Percentiles rank a stretch among this genome's conserved stretches.
Conservation (phyloP, 2,113 vertebrate species). For the Tragulus kanchil region DNA sequence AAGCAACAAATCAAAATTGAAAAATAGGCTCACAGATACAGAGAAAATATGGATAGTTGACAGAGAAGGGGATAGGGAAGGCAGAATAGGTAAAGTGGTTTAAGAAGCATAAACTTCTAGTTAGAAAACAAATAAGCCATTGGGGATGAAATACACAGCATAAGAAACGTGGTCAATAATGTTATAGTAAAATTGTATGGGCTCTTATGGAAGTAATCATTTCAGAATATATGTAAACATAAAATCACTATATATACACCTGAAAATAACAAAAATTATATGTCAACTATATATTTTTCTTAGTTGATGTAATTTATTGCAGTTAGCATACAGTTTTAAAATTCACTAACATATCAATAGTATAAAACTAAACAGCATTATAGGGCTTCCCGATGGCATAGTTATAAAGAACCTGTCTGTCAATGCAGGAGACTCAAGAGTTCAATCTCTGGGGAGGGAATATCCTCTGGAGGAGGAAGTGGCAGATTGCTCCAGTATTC, state of each 20-base stretch:
- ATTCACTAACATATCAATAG: conserved; percentile 99
- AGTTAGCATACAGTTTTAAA: conserved; percentile 99
- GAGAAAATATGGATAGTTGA: not conserved
- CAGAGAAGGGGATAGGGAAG: not conserved
- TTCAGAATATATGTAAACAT: not conserved
- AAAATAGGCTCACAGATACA: not conserved
- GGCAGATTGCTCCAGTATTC: not conserved
- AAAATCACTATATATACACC: not conserved
- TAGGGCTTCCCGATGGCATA: not conserved
- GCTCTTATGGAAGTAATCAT: not conserved
- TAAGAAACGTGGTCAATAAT: not conserved
- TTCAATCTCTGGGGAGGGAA: not conserved
- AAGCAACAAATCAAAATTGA: not conserved
- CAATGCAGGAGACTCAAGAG: not conserved
- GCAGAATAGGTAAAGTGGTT: not conserved
- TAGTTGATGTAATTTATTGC: conserved; percentile 99
- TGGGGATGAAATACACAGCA: not conserved
- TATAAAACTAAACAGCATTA: conserved; percentile 99
- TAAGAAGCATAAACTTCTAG: not conserved
- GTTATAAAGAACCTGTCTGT: not conserved
- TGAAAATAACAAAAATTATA: not conserved
- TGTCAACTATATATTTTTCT: conserved; percentile 63
- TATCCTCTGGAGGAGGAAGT: not conserved
- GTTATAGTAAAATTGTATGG: not conserved
- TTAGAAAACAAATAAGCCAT: not conserved